Percentiles rank a stretch among this genome's conserved stretches.
phyloP scores from a whole-genome alignment of 2,797 vertebrate genomes.

The Odontamblyopus lacepedii region DNA sequence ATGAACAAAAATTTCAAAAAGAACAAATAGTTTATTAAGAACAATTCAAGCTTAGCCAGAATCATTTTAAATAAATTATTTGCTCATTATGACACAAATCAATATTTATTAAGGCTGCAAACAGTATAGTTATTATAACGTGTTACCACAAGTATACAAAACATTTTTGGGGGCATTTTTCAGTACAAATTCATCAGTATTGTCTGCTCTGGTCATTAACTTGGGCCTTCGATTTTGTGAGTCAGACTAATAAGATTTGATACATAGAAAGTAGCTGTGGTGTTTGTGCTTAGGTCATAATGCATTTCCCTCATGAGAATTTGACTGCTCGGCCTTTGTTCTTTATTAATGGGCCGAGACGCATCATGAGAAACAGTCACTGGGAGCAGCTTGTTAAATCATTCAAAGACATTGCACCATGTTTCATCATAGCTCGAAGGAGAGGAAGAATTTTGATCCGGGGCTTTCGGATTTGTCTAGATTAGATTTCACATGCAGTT shows the following conservation, averaged over 20 bases:
- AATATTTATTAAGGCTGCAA: too few species aligned
- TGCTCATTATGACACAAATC: too few species aligned
- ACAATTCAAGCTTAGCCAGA: too few species aligned
- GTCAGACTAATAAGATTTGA: conserved; percentile 43
- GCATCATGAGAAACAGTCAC: conserved; percentile 32
- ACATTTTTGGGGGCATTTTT: neutral
- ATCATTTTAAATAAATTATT: too few species aligned
- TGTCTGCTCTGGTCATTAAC: conserved; percentile 43
- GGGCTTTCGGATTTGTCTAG: conserved; percentile 12
- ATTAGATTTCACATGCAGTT: conserved; percentile 11
- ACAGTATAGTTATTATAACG: too few species aligned
- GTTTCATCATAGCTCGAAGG: conserved; percentile 44
- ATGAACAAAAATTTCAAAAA: too few species aligned
- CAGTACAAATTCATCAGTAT: conserved; percentile 34
- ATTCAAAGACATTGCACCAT: conserved; percentile 32
- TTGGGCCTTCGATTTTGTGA: conserved; percentile 37
- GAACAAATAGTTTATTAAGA: too few species aligned
- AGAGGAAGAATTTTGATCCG: conserved; percentile 24
- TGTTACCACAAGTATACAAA: neutral
- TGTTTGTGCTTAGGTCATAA: conserved; percentile 35
- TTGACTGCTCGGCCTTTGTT: conserved; percentile 23
- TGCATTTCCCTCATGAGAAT: conserved; percentile 38
- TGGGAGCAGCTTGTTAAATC: conserved; percentile 17
- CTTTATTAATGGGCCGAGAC: conserved; percentile 39
- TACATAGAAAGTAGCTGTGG: conserved; percentile 47